A percentile compares a stretch with the other conserved stretches of the same genome.
Evolutionary conservation across 2,113 vertebrate species (phyloP).

Genomic region (Anoura caudifer): DNA sequence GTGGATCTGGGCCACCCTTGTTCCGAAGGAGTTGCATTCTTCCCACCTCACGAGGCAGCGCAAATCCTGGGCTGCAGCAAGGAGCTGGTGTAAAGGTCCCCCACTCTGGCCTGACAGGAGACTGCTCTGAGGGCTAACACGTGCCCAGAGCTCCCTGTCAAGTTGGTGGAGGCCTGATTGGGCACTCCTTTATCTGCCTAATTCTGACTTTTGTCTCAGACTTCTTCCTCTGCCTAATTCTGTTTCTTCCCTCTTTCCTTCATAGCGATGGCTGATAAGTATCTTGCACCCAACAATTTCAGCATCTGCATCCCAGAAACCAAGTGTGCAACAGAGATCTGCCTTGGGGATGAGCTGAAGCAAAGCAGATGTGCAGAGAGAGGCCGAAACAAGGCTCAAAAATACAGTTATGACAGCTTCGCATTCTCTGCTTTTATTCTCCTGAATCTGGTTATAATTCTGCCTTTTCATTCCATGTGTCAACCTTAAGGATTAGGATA

Average conservation of each 20-base stretch:
- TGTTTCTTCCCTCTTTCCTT: not conserved
- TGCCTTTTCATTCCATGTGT: not conserved
- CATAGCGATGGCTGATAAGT: not conserved
- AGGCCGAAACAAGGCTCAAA: not conserved
- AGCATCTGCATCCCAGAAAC: not conserved
- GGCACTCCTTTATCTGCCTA: too few species aligned
- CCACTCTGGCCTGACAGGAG: fast-evolving
- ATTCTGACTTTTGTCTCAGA: not conserved
- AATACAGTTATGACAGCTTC: not conserved
- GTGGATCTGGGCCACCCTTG: not conserved
- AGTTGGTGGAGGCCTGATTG: not conserved
- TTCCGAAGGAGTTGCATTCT: not conserved
- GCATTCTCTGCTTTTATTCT: not conserved
- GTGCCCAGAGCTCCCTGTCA: not conserved
- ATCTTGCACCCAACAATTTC: not conserved
- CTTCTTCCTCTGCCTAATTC: not conserved
- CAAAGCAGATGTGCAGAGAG: not conserved
- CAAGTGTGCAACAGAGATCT: not conserved
- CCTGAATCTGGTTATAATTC: not conserved
- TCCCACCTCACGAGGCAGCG: not conserved
- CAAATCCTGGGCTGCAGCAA: not conserved
- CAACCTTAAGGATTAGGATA: not conserved
- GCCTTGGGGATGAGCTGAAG: too few species aligned
- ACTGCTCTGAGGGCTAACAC: too few species aligned
- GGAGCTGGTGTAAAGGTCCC: fast-evolving